Base-by-base conservation (phyloP, 2,797 vertebrate genomes). In the Oceanodroma leucorhoa region DNA sequence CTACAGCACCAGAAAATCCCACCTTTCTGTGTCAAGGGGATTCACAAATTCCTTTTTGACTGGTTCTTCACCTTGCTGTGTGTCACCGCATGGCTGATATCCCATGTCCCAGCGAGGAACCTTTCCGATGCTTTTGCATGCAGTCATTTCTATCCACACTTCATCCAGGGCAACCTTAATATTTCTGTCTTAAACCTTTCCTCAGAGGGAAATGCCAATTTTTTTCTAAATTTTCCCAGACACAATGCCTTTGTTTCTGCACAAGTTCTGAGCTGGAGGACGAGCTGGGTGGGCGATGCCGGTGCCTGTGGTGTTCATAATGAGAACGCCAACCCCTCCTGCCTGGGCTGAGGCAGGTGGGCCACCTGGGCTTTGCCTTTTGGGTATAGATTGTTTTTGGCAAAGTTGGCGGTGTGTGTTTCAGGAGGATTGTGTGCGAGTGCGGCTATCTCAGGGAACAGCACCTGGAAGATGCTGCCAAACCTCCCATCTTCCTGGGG, bases 371-470 rank as follows among this genome's bases (percentile, higher is more conserved):
- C 60, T 87, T 73, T 48, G 46, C 22, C 32, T 46, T 73, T 43
- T 0, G 22, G 53, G 21, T 30, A 62, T 41, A 4, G 27, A 8
- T 14, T 12, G 67, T 4, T 79, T 34, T 34, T 8, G 20, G 2
- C 7, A 5, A 19, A 41, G n/a, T 1, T 71, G 55, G 15, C 5
- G 19, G 9, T 17, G 4, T 46, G 83, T 75, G 76, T 95, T 96
- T 54, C 91, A 99, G 99, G 95, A 97, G 98, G 79, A 94, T 97
- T 6, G 83, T 98, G 22, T 99, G 99, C 5, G 90, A 97, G 84
- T 99, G 99, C 12, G 99, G 99, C 76, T 98, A 99, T 89, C 84
- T 97, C 5, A 98, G 97, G 72, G 91, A 92, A 4, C 94, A 98
- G 38, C 99, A 99, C 91, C 81, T 90, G 50, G 98, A 98, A 2